phyloP scores from a whole-genome alignment of 2,888 invertebrate genomes.

The Keiferia lycopersicella region DNA sequence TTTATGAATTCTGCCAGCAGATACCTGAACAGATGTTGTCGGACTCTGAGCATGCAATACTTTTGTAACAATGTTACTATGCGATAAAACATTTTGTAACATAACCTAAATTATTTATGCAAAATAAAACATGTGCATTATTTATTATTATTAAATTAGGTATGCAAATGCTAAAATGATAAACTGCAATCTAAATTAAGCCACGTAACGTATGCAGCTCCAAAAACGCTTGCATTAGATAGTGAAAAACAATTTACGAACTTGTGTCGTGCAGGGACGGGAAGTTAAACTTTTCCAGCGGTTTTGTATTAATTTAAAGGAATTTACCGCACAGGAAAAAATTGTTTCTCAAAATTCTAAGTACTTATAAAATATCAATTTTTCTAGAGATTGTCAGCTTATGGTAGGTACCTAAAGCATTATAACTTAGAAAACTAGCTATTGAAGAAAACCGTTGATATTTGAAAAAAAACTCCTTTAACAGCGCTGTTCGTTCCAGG shows the following conservation, averaged over 20 bases:
- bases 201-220: not conserved
- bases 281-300: not conserved
- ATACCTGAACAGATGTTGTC: not conserved
- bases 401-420: too few relatives aligned
- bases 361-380: too few relatives aligned
- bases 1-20: constrained; percentile 2
- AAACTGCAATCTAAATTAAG: not conserved
- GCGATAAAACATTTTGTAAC: not conserved
- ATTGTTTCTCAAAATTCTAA: too few relatives aligned
- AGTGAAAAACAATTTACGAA: constrained; percentile 14
- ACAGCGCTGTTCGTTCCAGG: too few relatives aligned
- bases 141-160: not conserved
- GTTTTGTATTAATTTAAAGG: not conserved
- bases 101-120: not conserved
- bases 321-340: too few relatives aligned
- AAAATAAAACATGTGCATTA: not conserved
- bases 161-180: constrained; percentile 1
- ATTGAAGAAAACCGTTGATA: too few relatives aligned
- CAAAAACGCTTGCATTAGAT: not conserved
- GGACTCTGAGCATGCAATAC: not conserved
- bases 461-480: too few relatives aligned
- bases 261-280: not conserved
- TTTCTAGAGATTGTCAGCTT: too few relatives aligned
- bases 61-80: not conserved
- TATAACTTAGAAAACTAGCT: too few relatives aligned